A percentile compares a stretch with the other conserved stretches of the same genome.
phyloP scores from a whole-genome alignment of 2,888 invertebrate genomes.

The Tridacna gigas region DNA sequence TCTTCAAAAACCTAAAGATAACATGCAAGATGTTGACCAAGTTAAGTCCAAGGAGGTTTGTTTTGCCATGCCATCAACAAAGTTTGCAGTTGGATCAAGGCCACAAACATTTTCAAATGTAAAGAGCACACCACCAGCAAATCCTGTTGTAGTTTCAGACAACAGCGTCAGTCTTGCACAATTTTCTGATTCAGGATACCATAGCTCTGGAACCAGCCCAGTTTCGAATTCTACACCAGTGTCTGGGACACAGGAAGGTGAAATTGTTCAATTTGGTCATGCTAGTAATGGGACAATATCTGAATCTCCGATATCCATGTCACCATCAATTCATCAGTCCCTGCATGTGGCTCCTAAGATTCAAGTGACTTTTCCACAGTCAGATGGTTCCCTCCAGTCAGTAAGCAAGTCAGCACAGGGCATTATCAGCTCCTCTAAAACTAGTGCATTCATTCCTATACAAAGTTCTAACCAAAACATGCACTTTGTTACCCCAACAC shows the following conservation, averaged over 20 bases:
- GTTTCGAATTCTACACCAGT: slow-evolving; percentile 65
- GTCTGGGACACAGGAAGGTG: slow-evolving; percentile 21
- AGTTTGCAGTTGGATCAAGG: background rate
- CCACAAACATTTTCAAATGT: background rate
- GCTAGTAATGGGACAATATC: slow-evolving; percentile 6
- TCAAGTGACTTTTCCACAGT: slow-evolving; percentile 2
- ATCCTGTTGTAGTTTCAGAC: background rate
- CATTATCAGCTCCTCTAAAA: slow-evolving; percentile 51
- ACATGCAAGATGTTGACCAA: slow-evolving; percentile 4
- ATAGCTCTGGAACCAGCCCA: slow-evolving; percentile 71
- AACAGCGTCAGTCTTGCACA: slow-evolving; percentile 34
- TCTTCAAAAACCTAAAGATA: slow-evolving; percentile 53
- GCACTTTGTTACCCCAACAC: slow-evolving; percentile 71
- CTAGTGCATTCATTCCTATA: slow-evolving; percentile 78
- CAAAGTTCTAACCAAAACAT: slow-evolving; percentile 65
- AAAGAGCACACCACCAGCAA: background rate
- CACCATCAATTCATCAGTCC: slow-evolving; percentile 1
- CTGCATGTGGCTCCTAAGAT: background rate
- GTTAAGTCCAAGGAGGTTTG: background rate
- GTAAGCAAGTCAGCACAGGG: background rate
- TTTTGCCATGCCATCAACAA: slow-evolving; percentile 3
- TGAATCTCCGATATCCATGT: slow-evolving; percentile 50
- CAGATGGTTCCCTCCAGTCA: slow-evolving; percentile 16
- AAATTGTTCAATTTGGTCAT: slow-evolving; percentile 2
- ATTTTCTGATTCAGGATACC: slow-evolving; percentile 74